phyloP scores from a whole-genome alignment of 2,888 invertebrate species.

The Anodontia alba region DNA sequence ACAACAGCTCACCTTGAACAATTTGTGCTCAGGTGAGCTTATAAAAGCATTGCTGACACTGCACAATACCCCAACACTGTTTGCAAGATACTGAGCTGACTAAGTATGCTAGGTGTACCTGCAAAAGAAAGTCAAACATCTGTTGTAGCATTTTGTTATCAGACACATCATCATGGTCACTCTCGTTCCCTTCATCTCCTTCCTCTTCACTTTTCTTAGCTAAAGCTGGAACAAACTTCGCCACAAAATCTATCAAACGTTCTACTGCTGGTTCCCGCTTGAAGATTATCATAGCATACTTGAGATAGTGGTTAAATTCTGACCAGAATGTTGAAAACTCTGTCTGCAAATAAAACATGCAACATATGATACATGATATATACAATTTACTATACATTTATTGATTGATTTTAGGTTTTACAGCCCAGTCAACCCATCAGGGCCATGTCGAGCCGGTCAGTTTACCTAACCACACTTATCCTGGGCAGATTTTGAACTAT shows the following conservation, averaged over 20 bases:
- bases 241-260: constrained; percentile 89
- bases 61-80: no score
- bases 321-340: constrained; percentile 88
- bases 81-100: no score
- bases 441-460: no score
- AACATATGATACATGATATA: constrained; percentile 1
- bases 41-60: no score
- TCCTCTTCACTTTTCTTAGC: constrained; percentile 37
- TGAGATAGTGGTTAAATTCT: constrained; percentile 89
- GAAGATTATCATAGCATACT: constrained; percentile 88
- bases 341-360: constrained; percentile 85
- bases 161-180: constrained; percentile 85
- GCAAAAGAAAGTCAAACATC: constrained; percentile 88
- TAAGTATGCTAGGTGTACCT: no score
- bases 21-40: no score
- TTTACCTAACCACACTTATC: no score
- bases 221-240: constrained; percentile 89
- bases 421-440: no score
- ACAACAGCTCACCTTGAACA: no score
- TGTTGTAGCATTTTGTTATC: constrained; percentile 87
- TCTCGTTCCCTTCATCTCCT: constrained; percentile 47
- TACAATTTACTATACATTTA: background rate
- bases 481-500: no score
- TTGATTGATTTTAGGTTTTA: no score
- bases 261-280: constrained; percentile 90